Conservation (phyloP, 2,797 vertebrate species). For the Dipus sagitta region DNA sequence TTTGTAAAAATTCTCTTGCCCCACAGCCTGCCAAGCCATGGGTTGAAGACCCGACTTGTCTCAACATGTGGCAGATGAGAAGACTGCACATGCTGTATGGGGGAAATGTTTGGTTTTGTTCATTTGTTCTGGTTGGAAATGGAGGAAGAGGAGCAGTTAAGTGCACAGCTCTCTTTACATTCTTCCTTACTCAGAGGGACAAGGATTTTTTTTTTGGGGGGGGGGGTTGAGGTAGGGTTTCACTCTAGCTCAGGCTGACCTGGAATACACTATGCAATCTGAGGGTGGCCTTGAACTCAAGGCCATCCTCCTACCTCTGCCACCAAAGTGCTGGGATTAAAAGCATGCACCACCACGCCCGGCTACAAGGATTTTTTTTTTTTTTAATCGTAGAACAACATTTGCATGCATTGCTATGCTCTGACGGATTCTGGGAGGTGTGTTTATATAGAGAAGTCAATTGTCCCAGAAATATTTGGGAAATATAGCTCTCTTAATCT, state of each 20-base stretch:
- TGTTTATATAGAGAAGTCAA: neutral
- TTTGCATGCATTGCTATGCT: neutral
- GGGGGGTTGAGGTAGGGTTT: no score
- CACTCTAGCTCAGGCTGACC: no score
- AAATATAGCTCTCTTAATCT: neutral
- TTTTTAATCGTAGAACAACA: neutral
- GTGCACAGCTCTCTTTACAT: neutral
- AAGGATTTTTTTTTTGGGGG: neutral
- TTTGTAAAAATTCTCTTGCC: slow-evolving; percentile 38
- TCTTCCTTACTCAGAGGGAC: neutral
- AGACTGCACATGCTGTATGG: neutral
- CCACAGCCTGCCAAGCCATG: slow-evolving; percentile 22
- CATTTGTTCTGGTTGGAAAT: neutral
- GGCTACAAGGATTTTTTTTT: neutral
- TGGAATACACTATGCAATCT: no score
- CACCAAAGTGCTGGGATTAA: no score
- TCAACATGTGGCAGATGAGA: slow-evolving; percentile 28
- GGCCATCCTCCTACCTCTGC: no score
- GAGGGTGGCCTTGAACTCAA: no score
- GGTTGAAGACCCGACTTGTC: slow-evolving; percentile 61
- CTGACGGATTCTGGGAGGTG: neutral
- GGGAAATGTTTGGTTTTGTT: neutral
- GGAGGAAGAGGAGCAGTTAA: neutral
- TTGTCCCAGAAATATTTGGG: neutral
- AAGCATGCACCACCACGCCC: no score